Percentiles rank a stretch among this genome's conserved stretches.
phyloP scores from a whole-genome alignment of 2,113 vertebrate species.

The Microcebus lehilahytsara region DNA sequence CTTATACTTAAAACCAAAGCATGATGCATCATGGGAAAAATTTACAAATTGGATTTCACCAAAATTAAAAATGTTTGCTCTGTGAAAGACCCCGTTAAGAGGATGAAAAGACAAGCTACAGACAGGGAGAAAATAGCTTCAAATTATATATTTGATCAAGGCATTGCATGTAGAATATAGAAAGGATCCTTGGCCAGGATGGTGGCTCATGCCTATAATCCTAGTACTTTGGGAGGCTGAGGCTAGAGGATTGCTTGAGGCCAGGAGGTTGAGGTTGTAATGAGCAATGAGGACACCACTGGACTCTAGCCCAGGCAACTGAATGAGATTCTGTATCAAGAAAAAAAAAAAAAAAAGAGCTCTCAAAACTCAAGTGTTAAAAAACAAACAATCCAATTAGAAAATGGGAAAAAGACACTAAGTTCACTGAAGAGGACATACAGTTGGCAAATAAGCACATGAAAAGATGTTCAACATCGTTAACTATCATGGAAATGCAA shows the following conservation, averaged over 20 bases:
- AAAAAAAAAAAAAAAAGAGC: too few relatives aligned
- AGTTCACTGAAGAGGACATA: not conserved
- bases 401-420: not conserved
- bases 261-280: too few relatives aligned
- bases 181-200: not conserved
- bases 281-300: too few relatives aligned
- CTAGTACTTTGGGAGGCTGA: too few relatives aligned
- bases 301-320: too few relatives aligned
- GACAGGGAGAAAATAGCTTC: not conserved
- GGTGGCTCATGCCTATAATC: too few relatives aligned
- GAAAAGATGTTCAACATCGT: not conserved
- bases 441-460: not conserved
- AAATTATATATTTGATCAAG: not conserved
- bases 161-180: not conserved
- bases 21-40: not conserved
- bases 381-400: not conserved
- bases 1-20: not conserved
- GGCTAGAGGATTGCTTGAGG: too few relatives aligned
- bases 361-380: not conserved
- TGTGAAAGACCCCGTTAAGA: not conserved
- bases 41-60: not conserved
- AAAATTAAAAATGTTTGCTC: not conserved
- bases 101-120: not conserved
- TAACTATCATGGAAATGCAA: not conserved
- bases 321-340: too few relatives aligned